A percentile compares a stretch with the other conserved stretches of the same genome.
phyloP scores from a whole-genome alignment of 64 coral and sea anemone genomes.

The Montipora foliosa region DNA sequence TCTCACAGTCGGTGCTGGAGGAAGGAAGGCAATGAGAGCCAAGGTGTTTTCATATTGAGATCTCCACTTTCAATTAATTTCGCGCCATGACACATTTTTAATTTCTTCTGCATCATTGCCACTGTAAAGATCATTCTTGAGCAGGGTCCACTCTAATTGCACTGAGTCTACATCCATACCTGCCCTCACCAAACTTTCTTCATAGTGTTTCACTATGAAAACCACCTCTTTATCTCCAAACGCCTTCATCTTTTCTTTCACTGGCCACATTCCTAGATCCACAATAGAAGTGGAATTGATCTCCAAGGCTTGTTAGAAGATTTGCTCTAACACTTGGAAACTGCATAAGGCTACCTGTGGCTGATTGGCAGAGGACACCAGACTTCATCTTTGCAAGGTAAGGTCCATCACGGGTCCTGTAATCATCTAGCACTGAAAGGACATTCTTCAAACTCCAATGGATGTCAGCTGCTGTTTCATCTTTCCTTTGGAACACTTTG shows the following conservation, averaged over 20 bases:
- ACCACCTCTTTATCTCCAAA: constrained; percentile 44
- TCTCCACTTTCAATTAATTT: constrained; percentile 34
- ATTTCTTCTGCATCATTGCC: constrained; percentile 4
- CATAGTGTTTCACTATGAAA: constrained; percentile 46
- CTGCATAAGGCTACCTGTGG: neutral
- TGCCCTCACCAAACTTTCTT: constrained; percentile 19
- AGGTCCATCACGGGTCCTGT: neutral
- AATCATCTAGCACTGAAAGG: constrained; percentile 38
- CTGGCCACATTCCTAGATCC: constrained; percentile 29
- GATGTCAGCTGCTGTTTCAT: constrained; percentile 43
- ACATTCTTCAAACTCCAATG: constrained; percentile 22
- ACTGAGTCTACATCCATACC: constrained; percentile 25
- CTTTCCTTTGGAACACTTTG: constrained; percentile 47
- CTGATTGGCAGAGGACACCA: neutral
- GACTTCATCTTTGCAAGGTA: neutral
- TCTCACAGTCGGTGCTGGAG: constrained; percentile 23
- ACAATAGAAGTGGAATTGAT: constrained; percentile 30
- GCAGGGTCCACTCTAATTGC: constrained; percentile 43
- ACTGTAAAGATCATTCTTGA: constrained; percentile 44
- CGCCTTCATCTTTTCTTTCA: constrained; percentile 20
- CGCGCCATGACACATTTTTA: constrained; percentile 19
- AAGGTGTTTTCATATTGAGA: constrained; percentile 35
- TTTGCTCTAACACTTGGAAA: neutral
- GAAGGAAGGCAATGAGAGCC: constrained; percentile 47
- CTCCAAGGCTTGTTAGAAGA: neutral